Evolutionary conservation across 2,888 invertebrate species (phyloP).

Genomic region (Gisinianus flammeolus): DNA sequence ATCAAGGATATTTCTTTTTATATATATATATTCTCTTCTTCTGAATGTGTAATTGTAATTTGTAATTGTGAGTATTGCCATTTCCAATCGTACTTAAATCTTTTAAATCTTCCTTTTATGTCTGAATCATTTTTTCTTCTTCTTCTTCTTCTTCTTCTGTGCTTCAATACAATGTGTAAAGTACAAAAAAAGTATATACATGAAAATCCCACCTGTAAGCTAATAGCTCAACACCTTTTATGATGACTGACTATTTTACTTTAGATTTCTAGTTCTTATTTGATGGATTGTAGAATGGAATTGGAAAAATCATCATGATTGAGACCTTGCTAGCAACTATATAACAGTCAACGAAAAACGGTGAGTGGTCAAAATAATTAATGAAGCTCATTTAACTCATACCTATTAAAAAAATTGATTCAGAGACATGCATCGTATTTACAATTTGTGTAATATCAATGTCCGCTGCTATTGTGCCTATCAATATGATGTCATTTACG

Average conservation of each 20-base stretch:
- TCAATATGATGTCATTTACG: neutral
- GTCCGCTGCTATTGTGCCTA: neutral
- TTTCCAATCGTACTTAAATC: neutral
- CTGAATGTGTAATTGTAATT: neutral
- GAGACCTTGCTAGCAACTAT: neutral
- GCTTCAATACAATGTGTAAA: neutral
- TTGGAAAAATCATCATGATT: neutral
- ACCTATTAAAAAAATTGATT: neutral
- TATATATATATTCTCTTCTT: neutral
- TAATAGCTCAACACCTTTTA: neutral
- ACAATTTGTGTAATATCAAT: neutral
- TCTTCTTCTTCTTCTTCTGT: too few relatives aligned
- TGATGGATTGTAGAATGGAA: neutral
- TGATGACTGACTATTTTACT: neutral
- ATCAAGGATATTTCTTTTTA: conserved; percentile 30
- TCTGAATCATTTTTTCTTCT: neutral
- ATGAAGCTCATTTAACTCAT: neutral
- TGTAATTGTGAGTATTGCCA: neutral
- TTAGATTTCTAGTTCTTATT: neutral
- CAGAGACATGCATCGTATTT: neutral
- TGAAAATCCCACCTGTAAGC: neutral
- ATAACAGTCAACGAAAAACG: neutral
- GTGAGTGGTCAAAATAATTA: neutral
- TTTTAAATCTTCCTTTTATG: conserved; percentile 28
- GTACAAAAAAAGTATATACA: neutral